These are phyloP conservation scores for Drosophila pseudoobscura DNA, from an alignment of 1,140 invertebrate species.

Conservation along the genomic window DNA sequence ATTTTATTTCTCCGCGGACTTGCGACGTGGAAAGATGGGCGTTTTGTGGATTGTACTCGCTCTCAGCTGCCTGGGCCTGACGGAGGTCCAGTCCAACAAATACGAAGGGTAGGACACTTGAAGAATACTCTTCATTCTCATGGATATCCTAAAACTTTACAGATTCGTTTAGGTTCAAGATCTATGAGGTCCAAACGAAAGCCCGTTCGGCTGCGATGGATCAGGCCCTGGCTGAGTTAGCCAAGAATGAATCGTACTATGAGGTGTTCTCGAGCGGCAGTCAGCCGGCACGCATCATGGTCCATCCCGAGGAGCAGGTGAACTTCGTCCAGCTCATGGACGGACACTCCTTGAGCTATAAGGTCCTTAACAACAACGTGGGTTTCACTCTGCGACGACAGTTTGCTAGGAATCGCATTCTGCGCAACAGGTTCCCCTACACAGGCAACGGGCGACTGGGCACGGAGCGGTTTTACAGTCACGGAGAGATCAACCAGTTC, in stretches of 20 bases:
- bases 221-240: slow-evolving; percentile 21
- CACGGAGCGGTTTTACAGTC: slow-evolving; percentile 62
- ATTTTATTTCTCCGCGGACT: slow-evolving; percentile 20
- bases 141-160: not conserved
- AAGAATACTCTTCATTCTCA: too few relatives aligned
- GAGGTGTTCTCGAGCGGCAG: slow-evolving; percentile 34
- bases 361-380: slow-evolving; percentile 51
- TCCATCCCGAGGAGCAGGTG: slow-evolving; percentile 51
- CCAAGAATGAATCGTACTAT: slow-evolving; percentile 49
- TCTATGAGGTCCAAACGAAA: slow-evolving; percentile 44
- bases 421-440: slow-evolving; percentile 46
- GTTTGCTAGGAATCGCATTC: slow-evolving; percentile 38
- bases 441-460: slow-evolving; percentile 51
- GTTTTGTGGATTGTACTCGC: slow-evolving; percentile 28
- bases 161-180: slow-evolving; percentile 40
- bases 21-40: slow-evolving; percentile 47
- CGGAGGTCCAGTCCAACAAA: slow-evolving; percentile 9
- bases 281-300: slow-evolving; percentile 39
- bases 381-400: slow-evolving; percentile 43
- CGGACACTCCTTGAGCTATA: slow-evolving; percentile 25
- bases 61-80: slow-evolving; percentile 20
- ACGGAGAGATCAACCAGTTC: slow-evolving; percentile 84
- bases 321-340: slow-evolving; percentile 44
- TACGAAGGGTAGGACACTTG: slow-evolving; percentile 53
- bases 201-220: slow-evolving; percentile 13